Evolutionary conservation across 2,797 vertebrate genomes (phyloP).

Genomic region (Pangasius djambal): DNA sequence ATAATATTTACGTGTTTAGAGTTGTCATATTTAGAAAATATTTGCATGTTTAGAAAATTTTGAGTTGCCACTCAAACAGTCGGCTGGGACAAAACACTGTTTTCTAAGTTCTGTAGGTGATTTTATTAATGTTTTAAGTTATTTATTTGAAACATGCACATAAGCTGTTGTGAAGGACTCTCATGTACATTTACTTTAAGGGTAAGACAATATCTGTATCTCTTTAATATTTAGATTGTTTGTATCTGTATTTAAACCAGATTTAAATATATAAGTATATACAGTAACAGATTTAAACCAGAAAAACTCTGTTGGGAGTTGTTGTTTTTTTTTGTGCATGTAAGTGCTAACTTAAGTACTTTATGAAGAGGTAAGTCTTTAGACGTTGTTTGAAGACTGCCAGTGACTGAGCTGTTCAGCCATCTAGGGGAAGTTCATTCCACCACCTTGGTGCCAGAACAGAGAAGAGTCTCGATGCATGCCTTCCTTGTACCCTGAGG

Average conservation of each 20-base stretch:
- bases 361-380: too few species aligned
- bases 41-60: background rate
- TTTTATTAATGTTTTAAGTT: background rate
- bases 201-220: background rate
- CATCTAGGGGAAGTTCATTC: too few species aligned
- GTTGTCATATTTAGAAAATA: background rate
- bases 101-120: background rate
- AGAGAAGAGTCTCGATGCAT: too few species aligned
- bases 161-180: background rate
- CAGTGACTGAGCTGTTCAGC: too few species aligned
- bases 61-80: background rate
- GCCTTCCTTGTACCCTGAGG: too few species aligned
- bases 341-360: too few species aligned
- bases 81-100: background rate
- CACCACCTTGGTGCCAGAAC: too few species aligned
- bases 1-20: background rate
- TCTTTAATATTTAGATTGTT: background rate
- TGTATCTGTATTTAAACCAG: background rate
- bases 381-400: too few species aligned
- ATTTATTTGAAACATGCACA: background rate
- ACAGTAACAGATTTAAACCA: background rate
- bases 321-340: too few species aligned
- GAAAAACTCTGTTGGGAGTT: background rate
- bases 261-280: too few species aligned
- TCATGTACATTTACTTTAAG: background rate